A percentile compares a stretch with the other conserved stretches of the same genome.
Evolutionary conservation across 2,888 invertebrate genomes (phyloP).

Genomic region (Ommatoiulus sabulosus): DNA sequence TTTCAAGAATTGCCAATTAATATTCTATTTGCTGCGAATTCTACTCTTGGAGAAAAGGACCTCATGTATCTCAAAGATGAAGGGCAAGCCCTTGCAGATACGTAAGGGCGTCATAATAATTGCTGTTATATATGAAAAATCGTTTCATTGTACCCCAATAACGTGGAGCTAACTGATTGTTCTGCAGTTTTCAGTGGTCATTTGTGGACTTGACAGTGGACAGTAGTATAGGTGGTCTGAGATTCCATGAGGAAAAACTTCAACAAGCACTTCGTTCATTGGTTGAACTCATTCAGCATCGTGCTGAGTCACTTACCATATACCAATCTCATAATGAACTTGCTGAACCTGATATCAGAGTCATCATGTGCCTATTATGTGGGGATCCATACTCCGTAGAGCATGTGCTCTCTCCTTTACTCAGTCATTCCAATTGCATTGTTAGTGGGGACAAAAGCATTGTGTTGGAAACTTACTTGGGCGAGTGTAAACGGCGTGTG

Average conservation of each 20-base stretch:
- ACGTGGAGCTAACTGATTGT: neutral
- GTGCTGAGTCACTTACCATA: constrained; percentile 79
- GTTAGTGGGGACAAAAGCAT: constrained; percentile 87
- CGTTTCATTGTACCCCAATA: neutral
- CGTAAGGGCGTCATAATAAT: constrained; percentile 70
- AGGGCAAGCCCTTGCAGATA: constrained; percentile 89
- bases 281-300: constrained; percentile 81
- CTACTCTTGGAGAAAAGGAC: constrained; percentile 85
- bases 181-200: constrained; percentile 81
- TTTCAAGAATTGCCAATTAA: constrained; percentile 90
- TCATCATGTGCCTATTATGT: constrained; percentile 96
- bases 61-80: constrained; percentile 86
- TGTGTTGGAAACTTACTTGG: constrained; percentile 90
- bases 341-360: constrained; percentile 85
- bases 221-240: constrained; percentile 63
- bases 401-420: constrained; percentile 86
- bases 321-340: constrained; percentile 82
- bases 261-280: constrained; percentile 79
- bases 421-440: constrained; percentile 88
- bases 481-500: constrained; percentile 84
- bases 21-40: constrained; percentile 89
- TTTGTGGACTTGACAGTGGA: constrained; percentile 82
- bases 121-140: neutral
- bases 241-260: constrained; percentile 66
- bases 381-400: constrained; percentile 94